Evolutionary conservation across 2,888 invertebrate species (phyloP).

Genomic region (Megastigmus dorsalis): DNA sequence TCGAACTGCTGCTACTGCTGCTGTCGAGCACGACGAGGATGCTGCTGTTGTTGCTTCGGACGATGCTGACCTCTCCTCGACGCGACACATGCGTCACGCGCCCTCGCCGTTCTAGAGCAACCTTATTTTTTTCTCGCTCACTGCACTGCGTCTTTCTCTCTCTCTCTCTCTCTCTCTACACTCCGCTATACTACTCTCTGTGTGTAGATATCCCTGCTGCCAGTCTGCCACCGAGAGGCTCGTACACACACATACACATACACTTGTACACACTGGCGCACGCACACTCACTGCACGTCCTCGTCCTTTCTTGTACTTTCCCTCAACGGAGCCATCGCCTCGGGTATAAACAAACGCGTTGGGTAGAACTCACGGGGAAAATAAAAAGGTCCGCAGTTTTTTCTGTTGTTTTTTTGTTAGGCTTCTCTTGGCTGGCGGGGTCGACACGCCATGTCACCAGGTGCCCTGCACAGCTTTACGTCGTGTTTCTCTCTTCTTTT

Average conservation of each 20-base stretch:
- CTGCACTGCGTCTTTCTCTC: slow-evolving; percentile 4
- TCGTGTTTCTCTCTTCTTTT: background rate
- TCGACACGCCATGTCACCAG: too few relatives aligned
- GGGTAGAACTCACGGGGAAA: too few relatives aligned
- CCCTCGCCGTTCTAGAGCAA: background rate
- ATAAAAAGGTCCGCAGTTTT: too few relatives aligned
- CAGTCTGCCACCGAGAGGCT: too few relatives aligned
- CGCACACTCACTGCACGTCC: background rate
- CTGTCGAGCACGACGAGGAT: slow-evolving; percentile 50
- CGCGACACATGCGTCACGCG: slow-evolving; percentile 70
- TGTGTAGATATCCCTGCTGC: background rate
- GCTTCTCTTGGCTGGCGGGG: too few relatives aligned
- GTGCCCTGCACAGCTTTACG: too few relatives aligned
- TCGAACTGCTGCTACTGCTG: slow-evolving; percentile 28
- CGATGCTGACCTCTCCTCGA: slow-evolving; percentile 66
- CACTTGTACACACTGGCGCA: background rate
- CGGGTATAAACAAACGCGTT: too few relatives aligned
- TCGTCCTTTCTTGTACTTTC: background rate
- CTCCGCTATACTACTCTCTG: background rate
- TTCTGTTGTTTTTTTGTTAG: too few relatives aligned
- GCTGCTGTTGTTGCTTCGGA: too few relatives aligned
- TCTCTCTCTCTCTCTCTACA: background rate
- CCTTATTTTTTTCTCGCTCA: background rate
- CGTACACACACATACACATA: slow-evolving; percentile 1
- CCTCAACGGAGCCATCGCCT: too few relatives aligned